These are phyloP conservation scores for Erithacus rubecula DNA, from an alignment of 2,797 vertebrate species.

Conservation along the genomic window DNA sequence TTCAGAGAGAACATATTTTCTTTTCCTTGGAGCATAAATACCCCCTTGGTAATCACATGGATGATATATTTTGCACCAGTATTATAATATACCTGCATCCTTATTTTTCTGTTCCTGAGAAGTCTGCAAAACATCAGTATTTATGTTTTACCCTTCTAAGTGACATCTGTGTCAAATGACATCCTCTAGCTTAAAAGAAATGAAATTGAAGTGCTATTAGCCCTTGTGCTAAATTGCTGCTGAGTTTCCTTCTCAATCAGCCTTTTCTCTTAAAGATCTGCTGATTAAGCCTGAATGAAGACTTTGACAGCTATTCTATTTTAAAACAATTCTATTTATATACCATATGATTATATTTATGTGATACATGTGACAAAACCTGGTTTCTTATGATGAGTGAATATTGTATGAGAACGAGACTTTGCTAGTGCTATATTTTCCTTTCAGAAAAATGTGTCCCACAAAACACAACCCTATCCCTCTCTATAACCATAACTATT, in stretches of 20 bases:
- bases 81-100: background rate
- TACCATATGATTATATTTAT: constrained; percentile 28
- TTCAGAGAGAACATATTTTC: background rate
- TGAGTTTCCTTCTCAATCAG: constrained; percentile 33
- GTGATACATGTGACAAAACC: background rate
- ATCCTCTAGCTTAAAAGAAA: constrained; percentile 33
- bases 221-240: constrained; percentile 29
- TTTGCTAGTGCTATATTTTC: background rate
- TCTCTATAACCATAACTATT: background rate
- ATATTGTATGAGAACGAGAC: background rate
- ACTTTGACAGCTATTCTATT: constrained; percentile 35
- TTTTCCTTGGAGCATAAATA: background rate
- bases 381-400: background rate
- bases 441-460: background rate
- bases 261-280: constrained; percentile 12
- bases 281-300: constrained; percentile 35
- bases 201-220: constrained; percentile 51
- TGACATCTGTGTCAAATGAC: constrained; percentile 21
- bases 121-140: background rate
- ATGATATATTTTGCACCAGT: background rate
- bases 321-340: constrained; percentile 54
- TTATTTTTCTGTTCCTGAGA: background rate
- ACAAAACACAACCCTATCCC: background rate
- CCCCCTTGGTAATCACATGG: background rate
- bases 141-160: background rate